Evolutionary conservation across 1,140 invertebrate genomes (phyloP), one percentile per base, ranked within the genome.

Genomic region (Scaptomyza hsui): DNA sequence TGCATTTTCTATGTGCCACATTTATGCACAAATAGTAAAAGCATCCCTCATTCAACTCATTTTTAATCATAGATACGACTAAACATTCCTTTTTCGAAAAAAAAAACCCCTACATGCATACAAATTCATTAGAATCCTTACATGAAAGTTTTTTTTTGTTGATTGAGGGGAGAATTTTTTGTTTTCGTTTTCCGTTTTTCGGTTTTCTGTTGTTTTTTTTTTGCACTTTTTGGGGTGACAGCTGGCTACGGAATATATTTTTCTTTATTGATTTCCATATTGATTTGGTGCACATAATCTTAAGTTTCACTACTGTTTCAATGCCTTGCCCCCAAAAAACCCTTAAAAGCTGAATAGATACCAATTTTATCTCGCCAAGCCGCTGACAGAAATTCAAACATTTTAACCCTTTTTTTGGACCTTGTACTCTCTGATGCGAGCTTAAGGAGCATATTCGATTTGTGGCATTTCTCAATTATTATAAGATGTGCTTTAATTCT

Each of bases 201-300:
- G n/a, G n/a, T n/a, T n/a, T n/a, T n/a, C n/a, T n/a, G n/a, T n/a
- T n/a, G n/a, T n/a, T n/a, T n/a, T 61, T 82, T 63, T 82, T 75
- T 67, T 59, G 57, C 56, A 68, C 49, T 69, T 37, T 49, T 18
- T 44, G 67, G 78, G 78, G 78, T 83, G 78, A 82, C 79, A 77
- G 78, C 52, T 78, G 57, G 57, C 57, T 75, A 18, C 44, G 65
- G 42, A 57, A 56, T 75, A 78, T 71, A 72, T 61, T 82, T 82
- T 60, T 29, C 61, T 78, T 76, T 80, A 80, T 80, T 76, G 78
- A 82, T 82, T 82, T 82, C 71, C 68, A 83, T 83, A 82, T 82
- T 72, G 79, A 82, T 82, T 82, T 83, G 60, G 44, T 57, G 52
- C 13, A 35, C 45, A 57, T 65, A 26, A 35, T 51, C 44, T 51